A percentile compares a stretch with the other conserved stretches of the same genome.
These are phyloP conservation scores for Chunga burmeisteri DNA, from an alignment of 2,113 vertebrate species.

Conservation along the genomic window DNA sequence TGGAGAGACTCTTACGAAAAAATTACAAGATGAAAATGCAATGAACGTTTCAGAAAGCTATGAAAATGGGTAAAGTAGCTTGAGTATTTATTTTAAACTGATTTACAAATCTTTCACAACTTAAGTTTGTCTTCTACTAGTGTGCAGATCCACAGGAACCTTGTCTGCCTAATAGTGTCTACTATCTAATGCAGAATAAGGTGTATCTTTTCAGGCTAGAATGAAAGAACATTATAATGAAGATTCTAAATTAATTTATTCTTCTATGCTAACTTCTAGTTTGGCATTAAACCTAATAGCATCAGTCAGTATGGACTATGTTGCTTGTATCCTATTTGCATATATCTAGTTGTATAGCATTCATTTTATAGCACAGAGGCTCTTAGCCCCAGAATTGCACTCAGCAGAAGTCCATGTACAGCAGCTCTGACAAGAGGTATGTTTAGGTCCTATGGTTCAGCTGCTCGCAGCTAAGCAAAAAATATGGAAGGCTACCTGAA, in stretches of 20 bases:
- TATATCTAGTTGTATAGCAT: not conserved
- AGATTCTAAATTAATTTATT: not conserved
- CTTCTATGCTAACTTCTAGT: not conserved
- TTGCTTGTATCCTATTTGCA: not conserved
- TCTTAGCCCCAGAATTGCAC: not conserved
- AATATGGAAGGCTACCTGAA: not conserved
- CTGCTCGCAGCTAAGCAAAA: not conserved
- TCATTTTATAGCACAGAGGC: not conserved
- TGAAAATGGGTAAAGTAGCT: slow-evolving; percentile 58
- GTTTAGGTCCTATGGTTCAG: not conserved
- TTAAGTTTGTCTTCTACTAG: not conserved
- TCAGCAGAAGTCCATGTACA: not conserved
- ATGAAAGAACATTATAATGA: not conserved
- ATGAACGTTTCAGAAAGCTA: not conserved
- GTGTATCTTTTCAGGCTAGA: not conserved
- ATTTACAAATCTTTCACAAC: not conserved
- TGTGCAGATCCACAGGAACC: not conserved
- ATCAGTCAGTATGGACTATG: not conserved
- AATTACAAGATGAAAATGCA: not conserved
- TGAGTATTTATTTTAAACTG: not conserved
- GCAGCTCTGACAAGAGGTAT: not conserved
- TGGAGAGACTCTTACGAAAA: not conserved
- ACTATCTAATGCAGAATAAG: not conserved
- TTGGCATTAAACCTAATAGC: not conserved
- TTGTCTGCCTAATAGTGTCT: not conserved